Evolutionary conservation across 1,140 invertebrate species (phyloP), one percentile per base, ranked within the genome.

Genomic region (Cotesia glomerata): DNA sequence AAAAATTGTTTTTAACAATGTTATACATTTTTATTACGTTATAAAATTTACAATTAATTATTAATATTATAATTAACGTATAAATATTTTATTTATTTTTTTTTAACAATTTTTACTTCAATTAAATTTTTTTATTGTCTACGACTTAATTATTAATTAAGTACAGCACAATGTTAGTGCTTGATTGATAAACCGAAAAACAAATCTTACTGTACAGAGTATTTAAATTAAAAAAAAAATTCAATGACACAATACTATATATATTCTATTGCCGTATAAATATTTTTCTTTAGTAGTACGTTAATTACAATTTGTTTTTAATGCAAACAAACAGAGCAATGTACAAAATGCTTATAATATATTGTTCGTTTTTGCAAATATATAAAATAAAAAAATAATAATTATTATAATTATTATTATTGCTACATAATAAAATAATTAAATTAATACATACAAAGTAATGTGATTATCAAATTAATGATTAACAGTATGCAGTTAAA

Each of bases 21-120:
- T 62, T 4, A n/a, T 58, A 73, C 74, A 76, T 73, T 70, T 77
- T 74, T 71, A 77, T 63, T 74, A 74, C 74, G 74, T 71, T 73
- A 73, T 65, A 72, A 75, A 64, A 64, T 63, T 74, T 45, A 45
- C 39, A 45, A 45, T 45, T 45, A 62, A 72, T 35, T 74, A 75
- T 74, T 71, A 74, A 75, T 65, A 73, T 70, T 70, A 69, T 67
- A 67, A 45, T 26, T 16, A 14, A 65, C 9, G 11, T 49, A 16
- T 45, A 65, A 51, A 58, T 34, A 58, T 35, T 58, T 69, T 69
- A 11, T 58, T 58, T 69, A 58, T 69, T 69, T 35, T 56, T 58
- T 69, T 56, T 45, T 52, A 67, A 67, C 34, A 58, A 5, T 45
- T 13, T 69, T 35, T 32, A 56, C 11, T 18, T 49, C 32, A 66